phyloP scores from a whole-genome alignment of 2,888 invertebrate genomes.

The Spilarctia lutea region DNA sequence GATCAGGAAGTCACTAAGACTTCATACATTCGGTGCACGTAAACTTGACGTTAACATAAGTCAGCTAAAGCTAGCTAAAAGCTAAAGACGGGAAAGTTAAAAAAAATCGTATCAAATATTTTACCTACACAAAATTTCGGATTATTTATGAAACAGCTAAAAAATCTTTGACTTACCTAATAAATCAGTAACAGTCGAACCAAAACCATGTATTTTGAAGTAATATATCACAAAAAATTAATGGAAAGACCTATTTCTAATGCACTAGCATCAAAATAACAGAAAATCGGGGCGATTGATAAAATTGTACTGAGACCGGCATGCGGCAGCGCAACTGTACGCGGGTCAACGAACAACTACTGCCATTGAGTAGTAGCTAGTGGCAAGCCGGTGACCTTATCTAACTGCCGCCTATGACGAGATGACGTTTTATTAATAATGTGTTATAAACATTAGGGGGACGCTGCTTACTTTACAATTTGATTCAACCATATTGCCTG shows the following conservation, averaged over 20 bases:
- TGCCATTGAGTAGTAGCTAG: constrained; percentile 65
- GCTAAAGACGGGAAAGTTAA: neutral
- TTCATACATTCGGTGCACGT: neutral
- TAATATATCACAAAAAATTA: constrained; percentile 12
- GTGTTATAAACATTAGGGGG: constrained; percentile 45
- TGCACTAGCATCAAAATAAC: constrained; percentile 16
- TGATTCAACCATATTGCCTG: constrained; percentile 24
- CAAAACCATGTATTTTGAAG: neutral
- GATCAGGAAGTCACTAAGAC: constrained; percentile 18
- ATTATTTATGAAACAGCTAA: neutral
- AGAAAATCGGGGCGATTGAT: constrained; percentile 28
- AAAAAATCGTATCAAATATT: neutral
- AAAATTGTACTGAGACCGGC: constrained; percentile 36
- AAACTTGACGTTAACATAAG: neutral
- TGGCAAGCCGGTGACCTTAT: constrained; percentile 75
- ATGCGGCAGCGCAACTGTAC: constrained; percentile 62
- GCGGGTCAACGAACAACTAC: constrained; percentile 80
- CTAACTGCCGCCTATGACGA: constrained; percentile 52
- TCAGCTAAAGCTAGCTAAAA: neutral
- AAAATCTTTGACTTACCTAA: constrained; percentile 4
- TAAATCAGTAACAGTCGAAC: neutral
- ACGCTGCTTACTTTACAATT: constrained; percentile 35
- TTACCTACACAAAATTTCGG: neutral
- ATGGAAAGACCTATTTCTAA: constrained; percentile 9
- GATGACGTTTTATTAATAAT: constrained; percentile 56